Percentiles rank a stretch among this genome's conserved stretches.
Evolutionary conservation across 2,113 vertebrate genomes (phyloP).

Genomic region (Porphyrio hochstetteri): DNA sequence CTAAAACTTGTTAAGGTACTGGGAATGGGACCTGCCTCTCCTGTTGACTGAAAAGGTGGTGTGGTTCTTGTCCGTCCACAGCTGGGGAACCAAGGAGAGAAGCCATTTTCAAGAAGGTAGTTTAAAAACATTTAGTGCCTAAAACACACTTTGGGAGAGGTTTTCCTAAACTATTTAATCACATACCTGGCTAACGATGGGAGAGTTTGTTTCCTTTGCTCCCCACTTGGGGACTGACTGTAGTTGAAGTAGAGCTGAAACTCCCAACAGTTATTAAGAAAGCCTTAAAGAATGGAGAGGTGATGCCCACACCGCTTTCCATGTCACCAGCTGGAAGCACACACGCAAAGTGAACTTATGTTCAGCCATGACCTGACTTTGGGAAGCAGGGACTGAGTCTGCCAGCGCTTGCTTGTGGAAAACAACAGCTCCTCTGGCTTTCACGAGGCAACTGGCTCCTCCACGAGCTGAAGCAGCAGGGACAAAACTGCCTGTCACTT

Average conservation of each 20-base stretch:
- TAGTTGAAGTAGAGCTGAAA: neutral
- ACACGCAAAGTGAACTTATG: neutral
- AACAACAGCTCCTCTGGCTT: neutral
- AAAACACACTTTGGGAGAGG: neutral
- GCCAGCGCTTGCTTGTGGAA: neutral
- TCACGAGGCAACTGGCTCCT: neutral
- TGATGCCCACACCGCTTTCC: rapidly evolving
- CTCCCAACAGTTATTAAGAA: neutral
- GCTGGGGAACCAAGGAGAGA: neutral
- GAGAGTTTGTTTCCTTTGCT: neutral
- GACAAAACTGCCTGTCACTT: neutral
- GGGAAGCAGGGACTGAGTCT: neutral
- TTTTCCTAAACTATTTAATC: neutral
- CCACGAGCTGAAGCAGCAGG: rapidly evolving
- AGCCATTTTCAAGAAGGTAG: neutral
- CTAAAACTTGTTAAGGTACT: neutral
- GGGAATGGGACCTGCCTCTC: neutral
- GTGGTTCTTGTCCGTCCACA: neutral
- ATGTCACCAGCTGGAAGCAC: neutral
- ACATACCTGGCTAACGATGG: neutral
- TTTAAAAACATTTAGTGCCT: neutral
- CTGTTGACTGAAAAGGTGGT: neutral
- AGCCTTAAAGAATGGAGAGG: neutral
- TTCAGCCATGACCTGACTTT: neutral
- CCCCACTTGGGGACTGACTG: rapidly evolving